Evolutionary conservation across 2,797 vertebrate species (phyloP), one percentile per base, ranked within the genome.

Genomic region (Nannoperca obscura): DNA sequence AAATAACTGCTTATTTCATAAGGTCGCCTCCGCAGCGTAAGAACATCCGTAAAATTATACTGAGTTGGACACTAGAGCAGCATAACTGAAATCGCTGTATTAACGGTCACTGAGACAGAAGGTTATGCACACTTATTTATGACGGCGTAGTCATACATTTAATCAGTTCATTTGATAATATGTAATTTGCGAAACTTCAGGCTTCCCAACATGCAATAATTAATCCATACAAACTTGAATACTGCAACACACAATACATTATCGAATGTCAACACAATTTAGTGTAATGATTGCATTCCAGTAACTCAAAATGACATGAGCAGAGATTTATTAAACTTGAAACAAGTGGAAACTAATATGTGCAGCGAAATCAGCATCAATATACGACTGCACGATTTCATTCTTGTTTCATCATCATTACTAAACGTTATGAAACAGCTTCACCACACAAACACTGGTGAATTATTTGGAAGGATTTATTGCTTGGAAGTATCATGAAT

Each of bases 321-420:
- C 40, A 74, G 30, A 73, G 22, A 79, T 71, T 46, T 73, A 76
- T 78, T 84, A 13, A 80, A 83, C 24, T 49, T 46, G 5, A 49
- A 76, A 79, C 32, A 62, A n/a, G 46, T 53, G 50, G 54, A 83
- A 55, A 72, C 19, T 30, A 63, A 74, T 30, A n/a, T 67, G 27
- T 59, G 59, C 7, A 68, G 75, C 74, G 52, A 79, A 74, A 71
- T 72, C 54, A 54, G 36, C 24, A 85, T 74, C 38, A 74, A 62
- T 44, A 17, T 53, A 74, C 83, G 55, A 67, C 77, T 73, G 24
- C 24, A 27, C 36, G 42, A 74, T 70, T 85, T 82, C 84, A 90
- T 91, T 85, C 32, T 55, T 42, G 11, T 81, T 76, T 76, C 54
- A 81, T 76, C 70, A 74, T 83, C 34, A 38, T 59, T 67, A 70